These are phyloP conservation scores for Tichodroma muraria DNA, from an alignment of 2,113 vertebrate genomes.

Conservation along the genomic window DNA sequence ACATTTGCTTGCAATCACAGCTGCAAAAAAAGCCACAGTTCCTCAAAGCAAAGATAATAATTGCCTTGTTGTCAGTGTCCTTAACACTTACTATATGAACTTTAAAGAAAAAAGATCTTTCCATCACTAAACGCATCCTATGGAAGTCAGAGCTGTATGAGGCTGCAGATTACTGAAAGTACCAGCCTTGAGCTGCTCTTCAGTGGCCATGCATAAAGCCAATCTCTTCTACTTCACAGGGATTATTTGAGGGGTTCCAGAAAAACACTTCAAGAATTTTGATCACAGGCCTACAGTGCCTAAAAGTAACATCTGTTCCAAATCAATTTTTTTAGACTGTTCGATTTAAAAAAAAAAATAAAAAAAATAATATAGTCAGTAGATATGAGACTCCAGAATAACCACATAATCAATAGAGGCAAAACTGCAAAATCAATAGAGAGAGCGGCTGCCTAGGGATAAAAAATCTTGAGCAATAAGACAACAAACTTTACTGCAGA, in stretches of 20 bases:
- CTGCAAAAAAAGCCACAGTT: constrained; percentile 66
- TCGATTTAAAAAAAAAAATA: background rate
- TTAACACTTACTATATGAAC: background rate
- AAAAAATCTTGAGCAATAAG: background rate
- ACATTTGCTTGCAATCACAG: constrained; percentile 68
- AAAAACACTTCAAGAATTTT: background rate
- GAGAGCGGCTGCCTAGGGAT: background rate
- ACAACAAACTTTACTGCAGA: background rate
- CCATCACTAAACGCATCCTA: background rate
- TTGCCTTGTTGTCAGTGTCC: background rate
- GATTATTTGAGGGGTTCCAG: background rate
- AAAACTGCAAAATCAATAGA: background rate
- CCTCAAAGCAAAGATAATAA: constrained; percentile 31
- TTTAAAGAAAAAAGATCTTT: background rate
- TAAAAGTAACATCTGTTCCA: background rate
- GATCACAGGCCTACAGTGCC: background rate
- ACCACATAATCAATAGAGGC: background rate
- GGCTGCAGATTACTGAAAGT: background rate
- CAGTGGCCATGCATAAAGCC: background rate
- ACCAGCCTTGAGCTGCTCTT: background rate
- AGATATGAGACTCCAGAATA: background rate
- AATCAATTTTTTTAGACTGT: background rate
- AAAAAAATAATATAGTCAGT: background rate
- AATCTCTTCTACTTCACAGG: background rate
- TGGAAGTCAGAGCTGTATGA: background rate